Base-by-base conservation (phyloP, 2,888 invertebrate species). In the Lasius platythorax region DNA sequence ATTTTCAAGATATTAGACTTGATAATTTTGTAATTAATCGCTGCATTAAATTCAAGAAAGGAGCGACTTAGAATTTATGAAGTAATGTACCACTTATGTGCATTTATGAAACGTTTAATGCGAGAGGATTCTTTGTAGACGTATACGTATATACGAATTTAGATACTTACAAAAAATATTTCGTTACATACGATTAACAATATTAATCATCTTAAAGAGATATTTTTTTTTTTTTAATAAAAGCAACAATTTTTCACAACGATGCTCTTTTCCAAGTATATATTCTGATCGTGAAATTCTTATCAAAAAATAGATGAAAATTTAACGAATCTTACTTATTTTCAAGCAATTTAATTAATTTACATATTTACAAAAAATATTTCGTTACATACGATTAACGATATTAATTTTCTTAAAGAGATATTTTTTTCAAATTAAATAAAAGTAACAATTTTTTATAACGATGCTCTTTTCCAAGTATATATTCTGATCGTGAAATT, bases 1-100 rank as follows among this genome's bases (percentile, higher is more conserved):
- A 63, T 64, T 63, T 73, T 46, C 40, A 18, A 50, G n/a, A 43
- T 40, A 43, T 46, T 74, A 43, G n/a, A n/a, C 15, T 74, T 74
- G 46, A 64, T 30, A 64, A 46, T 33, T 75, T 75, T n/a, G 30
- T 15, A 75, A 30, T 46, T 75, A 40, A 33, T 64, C 11, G 23
- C 23, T 33, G 33, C 30, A 63, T 66, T 64, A 46, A 64, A 46
- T 75, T 64, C n/a, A 33, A 46, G 23, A 5, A 8, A 43, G 23
- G n/a, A 28, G 8, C 9, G 6, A 12, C 8, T 15, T 12, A 43
- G 30, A 43, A 64, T 43, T 75, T 30, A 30, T 66, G 23, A 43
- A 43, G 64, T 64, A 75, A 43, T 23, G 30, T 23, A 64, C 12
- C 28, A 23, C 63, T 75, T 75, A 64, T n/a, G 23, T 72, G 15